Evolutionary conservation across 2,797 vertebrate genomes (phyloP), one percentile per base, ranked within the genome.

Genomic region (Melanotaenia parkinsoni): DNA sequence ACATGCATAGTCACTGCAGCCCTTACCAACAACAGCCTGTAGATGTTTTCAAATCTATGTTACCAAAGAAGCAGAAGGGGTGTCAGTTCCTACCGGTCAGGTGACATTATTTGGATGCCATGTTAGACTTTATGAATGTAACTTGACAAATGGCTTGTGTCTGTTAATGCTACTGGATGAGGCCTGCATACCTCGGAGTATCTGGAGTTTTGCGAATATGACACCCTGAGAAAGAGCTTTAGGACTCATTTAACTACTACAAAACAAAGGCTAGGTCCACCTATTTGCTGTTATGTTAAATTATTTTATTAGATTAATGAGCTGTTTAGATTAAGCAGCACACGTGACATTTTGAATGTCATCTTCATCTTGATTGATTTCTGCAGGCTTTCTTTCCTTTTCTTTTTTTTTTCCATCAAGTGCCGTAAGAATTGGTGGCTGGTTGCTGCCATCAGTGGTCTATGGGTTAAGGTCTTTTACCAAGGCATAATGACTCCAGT

Each of bases 401-500:
- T 8, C 9, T 35, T 7, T 35, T 35, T 35, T 58, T 80, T 38
- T 47, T 20, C n/a, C 3, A 18, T 72, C 62, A 76, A 81, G 61
- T 66, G 58, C 79, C 77, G 22, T 58, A 70, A 72, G 79, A 74
- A 58, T 62, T 56, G 57, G 58, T 63, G 63, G 54, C 64, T 70
- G 74, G 62, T 76, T 51, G 68, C 74, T 61, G 63, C 73, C 62
- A 66, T 63, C 70, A 35, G 64, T 67, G 58, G 62, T 79, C 79
- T 69, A 50, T 67, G 57, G 61, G 64, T 51, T 53, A 47, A 58
- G 54, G 56, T 73, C 76, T 63, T 16, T 60, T 82, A 69, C 66
- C 0, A n/a, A 59, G 57, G 86, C 80, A 87, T 91, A 63, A 63
- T 71, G 89, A 93, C 84, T 84, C 81, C 72, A 58, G 71, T 71